These are phyloP conservation scores for Holacanthella duospinosa DNA, from an alignment of 2,888 invertebrate genomes.

Conservation along the genomic window DNA sequence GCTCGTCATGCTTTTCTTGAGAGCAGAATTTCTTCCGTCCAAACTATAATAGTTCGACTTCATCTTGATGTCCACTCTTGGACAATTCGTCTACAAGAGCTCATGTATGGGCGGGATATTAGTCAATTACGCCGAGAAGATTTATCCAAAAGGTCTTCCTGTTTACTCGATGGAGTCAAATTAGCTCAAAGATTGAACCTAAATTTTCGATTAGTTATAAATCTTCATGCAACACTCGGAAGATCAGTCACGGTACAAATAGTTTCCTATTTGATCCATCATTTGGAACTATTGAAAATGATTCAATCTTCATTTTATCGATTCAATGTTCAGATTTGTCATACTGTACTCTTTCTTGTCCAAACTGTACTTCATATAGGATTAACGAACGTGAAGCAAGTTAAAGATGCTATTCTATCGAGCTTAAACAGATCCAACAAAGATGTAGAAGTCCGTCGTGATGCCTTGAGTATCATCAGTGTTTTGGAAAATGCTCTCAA, in stretches of 20 bases:
- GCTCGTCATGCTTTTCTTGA: conserved; percentile 44
- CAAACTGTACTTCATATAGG: conserved; percentile 71
- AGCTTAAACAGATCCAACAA: background rate
- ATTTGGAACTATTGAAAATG: conserved; percentile 69
- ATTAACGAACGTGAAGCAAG: conserved; percentile 43
- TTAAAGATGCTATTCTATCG: background rate
- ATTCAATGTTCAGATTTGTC: conserved; percentile 58
- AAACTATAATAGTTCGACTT: conserved; percentile 52
- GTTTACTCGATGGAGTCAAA: conserved; percentile 58
- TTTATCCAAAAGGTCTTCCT: conserved; percentile 46
- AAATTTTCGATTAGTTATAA: conserved; percentile 51
- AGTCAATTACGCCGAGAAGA: conserved; percentile 48
- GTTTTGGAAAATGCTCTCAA: conserved; percentile 49
- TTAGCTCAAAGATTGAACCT: conserved; percentile 56
- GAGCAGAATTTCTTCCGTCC: conserved; percentile 46
- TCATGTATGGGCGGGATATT: conserved; percentile 43
- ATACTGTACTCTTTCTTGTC: conserved; percentile 61
- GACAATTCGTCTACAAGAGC: conserved; percentile 53
- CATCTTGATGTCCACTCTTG: conserved; percentile 50
- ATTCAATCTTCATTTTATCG: conserved; percentile 60
- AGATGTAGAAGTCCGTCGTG: conserved; percentile 19
- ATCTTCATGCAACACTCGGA: conserved; percentile 58
- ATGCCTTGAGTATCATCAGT: conserved; percentile 22
- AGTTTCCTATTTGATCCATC: conserved; percentile 62
- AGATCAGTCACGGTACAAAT: conserved; percentile 67